These are phyloP conservation scores for Pelosia muscerda DNA, from an alignment of 2,888 invertebrate species.

Conservation along the genomic window DNA sequence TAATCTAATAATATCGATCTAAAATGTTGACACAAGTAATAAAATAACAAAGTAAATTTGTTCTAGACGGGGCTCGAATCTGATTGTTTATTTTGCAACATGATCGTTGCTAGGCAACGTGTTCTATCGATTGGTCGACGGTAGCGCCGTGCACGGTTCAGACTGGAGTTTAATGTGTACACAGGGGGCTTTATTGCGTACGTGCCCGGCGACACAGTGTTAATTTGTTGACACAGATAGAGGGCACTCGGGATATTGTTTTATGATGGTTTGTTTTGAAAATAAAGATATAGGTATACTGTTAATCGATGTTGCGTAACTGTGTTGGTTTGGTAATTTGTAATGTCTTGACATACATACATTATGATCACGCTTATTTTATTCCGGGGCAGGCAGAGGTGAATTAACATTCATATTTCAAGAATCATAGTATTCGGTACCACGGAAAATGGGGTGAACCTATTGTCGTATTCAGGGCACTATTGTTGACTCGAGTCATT, in stretches of 20 bases:
- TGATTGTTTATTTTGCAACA: constrained; percentile 87
- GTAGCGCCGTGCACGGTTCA: constrained; percentile 72
- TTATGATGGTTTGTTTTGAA: constrained; percentile 43
- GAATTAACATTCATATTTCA: no score
- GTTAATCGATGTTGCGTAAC: constrained; percentile 27
- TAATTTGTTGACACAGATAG: constrained; percentile 55
- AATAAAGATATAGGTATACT: constrained; percentile 37
- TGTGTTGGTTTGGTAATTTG: background rate
- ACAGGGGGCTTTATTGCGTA: constrained; percentile 53
- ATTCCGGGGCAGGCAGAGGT: no score
- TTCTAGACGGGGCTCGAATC: constrained; percentile 74
- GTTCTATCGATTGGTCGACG: constrained; percentile 80
- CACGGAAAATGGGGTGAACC: no score
- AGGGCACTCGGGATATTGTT: constrained; percentile 38
- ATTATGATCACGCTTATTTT: no score
- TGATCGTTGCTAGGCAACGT: constrained; percentile 84
- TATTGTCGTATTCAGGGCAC: no score
- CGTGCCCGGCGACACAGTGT: constrained; percentile 48
- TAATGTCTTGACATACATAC: no score
- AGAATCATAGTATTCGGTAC: no score
- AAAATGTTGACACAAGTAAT: constrained; percentile 85
- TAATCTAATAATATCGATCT: constrained; percentile 83
- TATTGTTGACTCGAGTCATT: no score
- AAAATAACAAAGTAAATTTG: constrained; percentile 86
- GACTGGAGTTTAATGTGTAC: constrained; percentile 37